These are phyloP conservation scores for Salvelinus alpinus DNA, from an alignment of 2,113 vertebrate species.

Conservation along the genomic window DNA sequence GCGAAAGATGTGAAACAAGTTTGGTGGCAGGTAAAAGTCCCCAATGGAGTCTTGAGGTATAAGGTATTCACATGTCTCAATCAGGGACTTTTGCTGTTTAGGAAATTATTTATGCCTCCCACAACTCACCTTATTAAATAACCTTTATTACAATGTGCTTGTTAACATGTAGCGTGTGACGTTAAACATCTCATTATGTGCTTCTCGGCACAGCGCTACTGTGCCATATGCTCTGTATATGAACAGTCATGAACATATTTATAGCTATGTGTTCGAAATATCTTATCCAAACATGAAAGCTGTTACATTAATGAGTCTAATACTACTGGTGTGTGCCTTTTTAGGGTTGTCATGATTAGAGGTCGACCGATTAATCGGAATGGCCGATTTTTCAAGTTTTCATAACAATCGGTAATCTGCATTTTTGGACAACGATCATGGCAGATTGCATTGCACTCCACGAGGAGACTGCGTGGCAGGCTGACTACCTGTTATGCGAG, in stretches of 20 bases:
- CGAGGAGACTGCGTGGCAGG: too few species aligned
- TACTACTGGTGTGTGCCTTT: too few species aligned
- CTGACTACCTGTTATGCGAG: too few species aligned
- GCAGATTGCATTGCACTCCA: too few species aligned
- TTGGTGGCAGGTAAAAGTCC: constrained; percentile 17
- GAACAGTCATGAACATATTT: constrained; percentile 39
- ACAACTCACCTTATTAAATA: background rate
- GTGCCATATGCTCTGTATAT: constrained; percentile 43
- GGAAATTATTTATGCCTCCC: background rate
- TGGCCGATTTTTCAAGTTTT: too few species aligned
- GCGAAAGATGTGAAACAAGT: constrained; percentile 49
- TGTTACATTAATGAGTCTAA: background rate
- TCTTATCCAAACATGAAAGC: background rate
- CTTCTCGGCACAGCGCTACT: background rate
- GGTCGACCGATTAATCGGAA: too few species aligned
- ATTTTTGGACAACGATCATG: too few species aligned
- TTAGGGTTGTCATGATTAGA: background rate
- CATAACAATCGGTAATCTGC: too few species aligned
- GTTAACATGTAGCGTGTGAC: background rate
- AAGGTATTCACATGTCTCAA: background rate
- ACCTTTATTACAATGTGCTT: background rate
- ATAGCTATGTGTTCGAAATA: background rate
- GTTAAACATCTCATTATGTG: constrained; percentile 22
- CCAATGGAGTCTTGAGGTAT: background rate
- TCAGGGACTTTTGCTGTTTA: background rate